These are phyloP conservation scores for Fregata magnificens DNA, from an alignment of 2,113 vertebrate genomes.

Conservation along the genomic window DNA sequence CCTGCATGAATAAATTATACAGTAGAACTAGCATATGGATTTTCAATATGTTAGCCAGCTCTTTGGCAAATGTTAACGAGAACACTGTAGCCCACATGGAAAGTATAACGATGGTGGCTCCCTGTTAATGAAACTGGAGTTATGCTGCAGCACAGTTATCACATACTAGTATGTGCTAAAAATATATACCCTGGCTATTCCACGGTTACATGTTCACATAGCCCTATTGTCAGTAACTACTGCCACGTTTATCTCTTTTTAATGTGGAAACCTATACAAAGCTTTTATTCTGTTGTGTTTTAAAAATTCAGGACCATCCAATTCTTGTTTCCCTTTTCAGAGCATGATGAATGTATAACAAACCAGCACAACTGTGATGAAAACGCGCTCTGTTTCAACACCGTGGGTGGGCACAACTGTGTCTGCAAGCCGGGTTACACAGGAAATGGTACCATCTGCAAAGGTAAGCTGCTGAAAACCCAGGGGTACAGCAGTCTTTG, in stretches of 20 bases:
- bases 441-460: constrained; percentile 92
- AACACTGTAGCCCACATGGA: not conserved
- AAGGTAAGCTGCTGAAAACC: constrained; percentile 78
- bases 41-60: not conserved
- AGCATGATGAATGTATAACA: constrained; percentile 93
- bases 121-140: not conserved
- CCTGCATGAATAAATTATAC: not conserved
- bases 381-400: constrained; percentile 96
- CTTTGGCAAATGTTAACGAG: not conserved
- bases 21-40: constrained; percentile 15
- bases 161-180: not conserved
- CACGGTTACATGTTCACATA: not conserved
- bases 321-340: constrained; percentile 71
- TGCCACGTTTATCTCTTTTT: not conserved
- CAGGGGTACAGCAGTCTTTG: fast-evolving
- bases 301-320: not conserved
- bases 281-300: not conserved
- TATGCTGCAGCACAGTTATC: not conserved
- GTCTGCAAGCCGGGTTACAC: constrained; percentile 95
- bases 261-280: not conserved
- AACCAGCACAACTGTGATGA: constrained; percentile 94
- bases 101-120: not conserved
- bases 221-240: not conserved
- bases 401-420: constrained; percentile 95
- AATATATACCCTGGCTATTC: not conserved